Base-by-base conservation (phyloP, 2,797 vertebrate species). In the Xenentodon cancila region DNA sequence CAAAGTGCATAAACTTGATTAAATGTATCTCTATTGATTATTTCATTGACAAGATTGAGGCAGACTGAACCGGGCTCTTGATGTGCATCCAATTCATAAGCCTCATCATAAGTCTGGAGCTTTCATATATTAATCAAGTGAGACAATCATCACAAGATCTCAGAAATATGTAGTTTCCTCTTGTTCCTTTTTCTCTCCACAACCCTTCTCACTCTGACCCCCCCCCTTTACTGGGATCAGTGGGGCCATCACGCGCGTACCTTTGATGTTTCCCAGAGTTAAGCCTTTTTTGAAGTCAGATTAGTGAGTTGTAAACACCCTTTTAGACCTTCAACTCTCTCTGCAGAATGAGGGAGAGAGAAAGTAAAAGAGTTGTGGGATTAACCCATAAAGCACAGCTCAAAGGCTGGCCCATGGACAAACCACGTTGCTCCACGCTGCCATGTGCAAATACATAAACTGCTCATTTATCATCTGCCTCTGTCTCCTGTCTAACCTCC, bases 221-320 rank as follows among this genome's bases (percentile, higher is more conserved):
- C 91, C 89, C 87, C 89, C 86, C 82, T 88, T 90, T 64, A 86
- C 86, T 91, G 86, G 90, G 90, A 91, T 91, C 90, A 92, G 89
- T 89, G 86, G 88, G 90, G 88, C 88, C 89, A 89, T 91, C 90
- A 91, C 89, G 89, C 89, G 90, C 90, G 22, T 85, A 86, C 85
- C 90, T 92, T 92, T 92, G 91, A 92, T 92, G 91, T 92, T 90
- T 91, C 85, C 78, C 77, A 79, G 90, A 91, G 91, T 92, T 92
- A 91, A 92, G 90, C 88, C 83, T 85, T 89, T 90, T 91, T 91
- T 91, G 90, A 91, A 92, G 90, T 92, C 86, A 90, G 91, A 92
- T 92, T 92, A 92, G 86, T 77, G 85, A 91, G 86, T 89, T 91
- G 89, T 92, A 91, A 92, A 92, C 86, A 89, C 90, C 87, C 88